Conservation (phyloP, 92 coral and sea anemone genomes). For the Montipora capitata region DNA sequence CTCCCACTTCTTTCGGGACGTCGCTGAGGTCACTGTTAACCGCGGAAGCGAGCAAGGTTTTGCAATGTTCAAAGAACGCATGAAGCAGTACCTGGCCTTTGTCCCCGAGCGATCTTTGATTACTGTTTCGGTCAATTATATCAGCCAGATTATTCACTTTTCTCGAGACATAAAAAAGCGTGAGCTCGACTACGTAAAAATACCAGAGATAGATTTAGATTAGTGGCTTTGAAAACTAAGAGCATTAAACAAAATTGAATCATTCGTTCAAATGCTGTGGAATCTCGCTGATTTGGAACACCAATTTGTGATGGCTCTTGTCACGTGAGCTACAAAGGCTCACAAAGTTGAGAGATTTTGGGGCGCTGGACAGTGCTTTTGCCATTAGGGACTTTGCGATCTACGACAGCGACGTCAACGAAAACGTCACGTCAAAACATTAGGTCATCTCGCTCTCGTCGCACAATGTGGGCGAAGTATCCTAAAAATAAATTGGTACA, state of each 20-base stretch:
- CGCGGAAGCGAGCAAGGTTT: not conserved
- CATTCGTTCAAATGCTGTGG: too few relatives aligned
- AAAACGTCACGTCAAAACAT: too few relatives aligned
- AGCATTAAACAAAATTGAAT: not conserved
- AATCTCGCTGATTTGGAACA: too few relatives aligned
- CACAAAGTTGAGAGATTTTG: too few relatives aligned
- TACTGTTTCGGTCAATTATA: not conserved
- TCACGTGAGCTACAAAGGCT: too few relatives aligned
- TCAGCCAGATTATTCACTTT: conserved; percentile 6
- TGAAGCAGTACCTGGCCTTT: not conserved
- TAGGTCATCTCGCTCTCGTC: too few relatives aligned
- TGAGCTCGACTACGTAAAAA: conserved; percentile 16
- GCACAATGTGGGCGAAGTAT: too few relatives aligned
- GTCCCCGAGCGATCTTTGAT: conserved; percentile 8
- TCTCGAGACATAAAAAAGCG: not conserved
- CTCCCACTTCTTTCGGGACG: not conserved
- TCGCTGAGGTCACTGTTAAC: conserved; percentile 1
- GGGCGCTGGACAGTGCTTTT: too few relatives aligned
- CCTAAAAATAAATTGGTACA: too few relatives aligned
- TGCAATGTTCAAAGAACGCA: conserved; percentile 6
- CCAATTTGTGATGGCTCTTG: too few relatives aligned
- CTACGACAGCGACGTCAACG: too few relatives aligned
- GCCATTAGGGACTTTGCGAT: too few relatives aligned
- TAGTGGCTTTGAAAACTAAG: not conserved
- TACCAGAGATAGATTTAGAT: conserved; percentile 29